Base-by-base conservation (phyloP, 2,113 vertebrate genomes). In the Pan troglodytes region DNA sequence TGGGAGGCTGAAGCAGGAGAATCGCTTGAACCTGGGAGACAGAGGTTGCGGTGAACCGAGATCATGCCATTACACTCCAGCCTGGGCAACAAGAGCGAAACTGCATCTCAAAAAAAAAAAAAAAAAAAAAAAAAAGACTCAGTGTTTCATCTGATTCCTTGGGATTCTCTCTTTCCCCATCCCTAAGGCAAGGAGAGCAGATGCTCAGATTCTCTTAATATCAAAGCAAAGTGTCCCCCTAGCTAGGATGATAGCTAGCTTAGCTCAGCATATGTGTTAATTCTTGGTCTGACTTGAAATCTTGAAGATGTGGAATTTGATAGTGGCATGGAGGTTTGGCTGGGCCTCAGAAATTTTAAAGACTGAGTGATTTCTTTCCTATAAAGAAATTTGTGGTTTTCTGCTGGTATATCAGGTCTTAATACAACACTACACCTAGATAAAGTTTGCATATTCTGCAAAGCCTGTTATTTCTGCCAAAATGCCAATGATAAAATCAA, bases 231-330 rank as follows among this genome's bases (percentile, higher is more conserved):
- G 52, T 6, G 12, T 88, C 45, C 30, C 32, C 52, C 67, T 50
- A 32, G 17, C 22, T 18, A 85, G 67, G 45, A 18, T 57, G 70
- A 48, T n/a, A 88, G 25, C 9, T 23, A 43, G 35, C 88, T 88
- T 64, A 43, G 2, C 32, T 16, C 20, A 48, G 68, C 5, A 3
- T 40, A 32, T 6, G 23, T 80, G 10, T 82, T 59, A 55, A 72
- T 91, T 81, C 35, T 82, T 50, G n/a, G 48, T 90, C n/a, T 70
- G 75, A 76, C 50, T 40, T 95, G 40, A 81, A 92, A 91, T 73
- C 57, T 81, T 89, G 38, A 90, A 59, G 55, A 82, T 25, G n/a
- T 30, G 45, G 79, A 96, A 93, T 95, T 93, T 81, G 73, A 48
- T 23, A 68, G 20, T 43, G 4, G 38, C 6, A 3, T 82, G 16